phyloP scores from a whole-genome alignment of 2,888 invertebrate species.

The Diarsia mendica region DNA sequence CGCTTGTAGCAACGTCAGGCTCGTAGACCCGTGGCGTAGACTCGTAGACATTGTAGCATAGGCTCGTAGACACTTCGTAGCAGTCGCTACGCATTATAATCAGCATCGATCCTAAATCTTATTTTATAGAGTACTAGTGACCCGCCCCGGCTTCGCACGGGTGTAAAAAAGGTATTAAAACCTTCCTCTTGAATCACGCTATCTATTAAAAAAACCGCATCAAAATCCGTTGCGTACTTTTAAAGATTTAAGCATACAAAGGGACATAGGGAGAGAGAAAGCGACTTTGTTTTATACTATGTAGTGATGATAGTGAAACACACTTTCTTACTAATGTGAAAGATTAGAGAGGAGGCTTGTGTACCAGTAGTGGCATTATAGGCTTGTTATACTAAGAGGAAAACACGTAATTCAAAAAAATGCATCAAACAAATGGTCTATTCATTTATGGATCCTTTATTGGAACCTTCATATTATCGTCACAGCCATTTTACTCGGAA shows the following conservation, averaged over 20 bases:
- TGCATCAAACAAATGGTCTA: not conserved
- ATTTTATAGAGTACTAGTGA: not conserved
- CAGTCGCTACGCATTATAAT: not conserved
- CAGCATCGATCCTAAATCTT: not conserved
- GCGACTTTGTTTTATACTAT: too few species aligned
- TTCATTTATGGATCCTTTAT: not conserved
- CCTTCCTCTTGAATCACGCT: too few species aligned
- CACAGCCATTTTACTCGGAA: not conserved
- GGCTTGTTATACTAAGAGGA: not conserved
- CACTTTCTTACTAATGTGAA: not conserved
- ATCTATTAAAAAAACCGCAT: too few species aligned
- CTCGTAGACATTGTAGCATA: not conserved
- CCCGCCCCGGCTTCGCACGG: too few species aligned
- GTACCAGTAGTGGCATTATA: not conserved
- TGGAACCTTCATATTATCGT: not conserved
- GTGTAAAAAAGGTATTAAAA: too few species aligned
- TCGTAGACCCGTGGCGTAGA: not conserved
- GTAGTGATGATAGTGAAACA: too few species aligned
- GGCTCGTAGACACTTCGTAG: conserved; percentile 14
- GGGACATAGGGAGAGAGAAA: too few species aligned
- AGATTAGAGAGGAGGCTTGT: not conserved
- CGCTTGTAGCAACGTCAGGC: not conserved
- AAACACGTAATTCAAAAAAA: not conserved
- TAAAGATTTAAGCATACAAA: too few species aligned
- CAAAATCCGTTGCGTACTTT: too few species aligned